These are phyloP conservation scores for Sebastes cheni DNA, from an alignment of 2,797 vertebrate genomes.

Conservation along the genomic window DNA sequence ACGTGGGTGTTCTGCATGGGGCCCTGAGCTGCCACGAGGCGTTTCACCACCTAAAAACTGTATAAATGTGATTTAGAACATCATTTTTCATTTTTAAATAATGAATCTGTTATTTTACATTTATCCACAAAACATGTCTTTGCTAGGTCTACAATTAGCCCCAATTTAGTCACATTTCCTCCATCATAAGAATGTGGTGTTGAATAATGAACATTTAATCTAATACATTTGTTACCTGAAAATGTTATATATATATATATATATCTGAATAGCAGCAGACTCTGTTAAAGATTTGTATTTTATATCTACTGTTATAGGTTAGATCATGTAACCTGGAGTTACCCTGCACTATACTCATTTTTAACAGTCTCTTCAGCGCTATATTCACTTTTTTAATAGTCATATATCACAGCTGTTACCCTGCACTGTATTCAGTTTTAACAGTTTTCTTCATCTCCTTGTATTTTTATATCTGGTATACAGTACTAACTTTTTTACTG, in stretches of 20 bases:
- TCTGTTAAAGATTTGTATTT: not conserved
- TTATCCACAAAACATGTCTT: not conserved
- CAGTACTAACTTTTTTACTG: too few species aligned
- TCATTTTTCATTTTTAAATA: not conserved
- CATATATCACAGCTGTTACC: too few species aligned
- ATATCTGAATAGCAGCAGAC: not conserved
- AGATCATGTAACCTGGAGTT: not conserved
- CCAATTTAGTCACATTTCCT: too few species aligned
- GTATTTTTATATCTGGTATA: too few species aligned
- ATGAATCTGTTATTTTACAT: not conserved
- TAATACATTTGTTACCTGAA: not conserved
- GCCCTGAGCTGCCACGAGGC: not conserved
- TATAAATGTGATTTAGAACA: not conserved
- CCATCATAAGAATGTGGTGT: not conserved
- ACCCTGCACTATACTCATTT: too few species aligned
- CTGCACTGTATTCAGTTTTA: too few species aligned
- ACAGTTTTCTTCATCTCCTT: too few species aligned
- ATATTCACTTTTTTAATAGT: too few species aligned
- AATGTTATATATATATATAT: too few species aligned
- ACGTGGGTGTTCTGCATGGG: slow-evolving; percentile 11
- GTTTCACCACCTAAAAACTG: not conserved
- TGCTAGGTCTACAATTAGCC: fast-evolving
- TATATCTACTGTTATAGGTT: not conserved
- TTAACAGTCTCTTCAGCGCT: too few species aligned
- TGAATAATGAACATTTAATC: not conserved